These are phyloP conservation scores for Alcis repandata DNA, from an alignment of 2,888 invertebrate genomes.

Conservation along the genomic window DNA sequence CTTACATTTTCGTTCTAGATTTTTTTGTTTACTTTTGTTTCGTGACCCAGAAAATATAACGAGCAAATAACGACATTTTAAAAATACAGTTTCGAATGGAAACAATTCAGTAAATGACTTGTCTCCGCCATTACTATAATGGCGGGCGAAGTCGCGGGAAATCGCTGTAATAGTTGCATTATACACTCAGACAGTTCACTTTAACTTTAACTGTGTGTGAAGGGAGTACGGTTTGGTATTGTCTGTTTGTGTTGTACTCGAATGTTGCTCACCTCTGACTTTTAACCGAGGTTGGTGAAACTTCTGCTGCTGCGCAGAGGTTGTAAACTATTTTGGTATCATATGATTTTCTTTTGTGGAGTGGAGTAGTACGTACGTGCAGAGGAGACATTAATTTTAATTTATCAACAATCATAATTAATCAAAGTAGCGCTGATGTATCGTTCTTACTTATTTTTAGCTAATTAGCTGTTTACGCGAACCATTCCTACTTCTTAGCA, in stretches of 20 bases:
- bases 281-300: slow-evolving; percentile 29
- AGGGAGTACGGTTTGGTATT: slow-evolving; percentile 17
- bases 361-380: too few species aligned
- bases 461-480: too few species aligned
- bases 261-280: slow-evolving; percentile 31
- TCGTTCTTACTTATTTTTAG: too few species aligned
- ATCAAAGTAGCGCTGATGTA: too few species aligned
- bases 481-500: too few species aligned
- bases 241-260: neutral
- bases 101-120: slow-evolving; percentile 43
- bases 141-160: slow-evolving; percentile 39
- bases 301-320: slow-evolving; percentile 17
- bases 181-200: neutral
- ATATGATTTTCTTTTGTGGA: neutral
- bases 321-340: slow-evolving; percentile 2
- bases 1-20: slow-evolving; percentile 21
- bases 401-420: too few species aligned
- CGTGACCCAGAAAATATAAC: slow-evolving; percentile 41
- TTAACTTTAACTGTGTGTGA: slow-evolving; percentile 13
- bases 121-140: slow-evolving; percentile 40
- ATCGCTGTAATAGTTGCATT: slow-evolving; percentile 30
- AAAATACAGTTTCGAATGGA: slow-evolving; percentile 43
- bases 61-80: slow-evolving; percentile 47
- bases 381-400: too few species aligned
- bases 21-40: slow-evolving; percentile 17